Evolutionary conservation across 2,888 invertebrate genomes (phyloP), one percentile per base, ranked within the genome.

Genomic region (Sphecodes monilicornis): DNA sequence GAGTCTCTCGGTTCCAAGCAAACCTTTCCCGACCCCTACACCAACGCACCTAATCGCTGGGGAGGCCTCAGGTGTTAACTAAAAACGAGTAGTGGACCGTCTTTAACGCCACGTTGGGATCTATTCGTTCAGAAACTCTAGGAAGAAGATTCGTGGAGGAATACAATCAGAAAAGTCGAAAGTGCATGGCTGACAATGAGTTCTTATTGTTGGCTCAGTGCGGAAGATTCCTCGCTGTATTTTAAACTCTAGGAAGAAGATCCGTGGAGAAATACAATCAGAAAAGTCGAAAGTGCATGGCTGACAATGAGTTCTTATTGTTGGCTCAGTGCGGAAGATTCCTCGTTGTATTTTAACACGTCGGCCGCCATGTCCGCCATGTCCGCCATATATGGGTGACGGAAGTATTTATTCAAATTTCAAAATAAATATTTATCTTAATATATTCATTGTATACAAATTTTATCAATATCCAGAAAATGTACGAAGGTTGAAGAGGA

Each of bases 31-130:
- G 26, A 46, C 43, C 77, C 36, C 66, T 26, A 57, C 71, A 78
- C 68, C 88, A 87, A 81, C 60, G 18, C 29, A 5, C 60, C 60
- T 29, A 29, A 26, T 60, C 60, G 60, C 29, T 60, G 29, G 29
- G 16, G 60, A 60, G 60, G 60, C 60, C 90, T 91, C 91, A 92
- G 92, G 92, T 92, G 92, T 91, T 91, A 91, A 91, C 86, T 87
- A 89, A 90, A 91, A 91, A 79, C 81, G 83, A 84, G 79, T 77
- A 84, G 80, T 82, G 87, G 74, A 71, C 57, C 87, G 83, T 76
- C 82, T 80, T 72, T 81, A 89, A 88, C 73, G 80, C 77, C 77
- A 81, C 76, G 83, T 80, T 76, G 79, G 76, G 74, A 78, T 82
- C 64, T 76, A 74, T 68, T 86, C 75, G 60, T 71, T 77, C 77